Base-by-base conservation (phyloP, 1,140 invertebrate genomes). In the Zaprionus davidi region DNA sequence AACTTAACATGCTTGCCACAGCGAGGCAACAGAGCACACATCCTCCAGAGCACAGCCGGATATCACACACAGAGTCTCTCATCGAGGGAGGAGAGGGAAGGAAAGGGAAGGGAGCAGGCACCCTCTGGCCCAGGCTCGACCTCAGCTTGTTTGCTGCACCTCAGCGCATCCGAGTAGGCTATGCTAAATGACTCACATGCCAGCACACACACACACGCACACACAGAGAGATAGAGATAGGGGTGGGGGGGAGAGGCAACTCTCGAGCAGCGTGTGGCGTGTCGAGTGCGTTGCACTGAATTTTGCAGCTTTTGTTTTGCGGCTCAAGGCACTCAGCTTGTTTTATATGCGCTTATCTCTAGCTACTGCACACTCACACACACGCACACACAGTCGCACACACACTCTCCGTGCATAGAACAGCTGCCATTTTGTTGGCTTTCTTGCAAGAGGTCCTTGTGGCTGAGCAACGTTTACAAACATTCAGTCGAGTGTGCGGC, bases 211-310 rank as follows among this genome's bases (percentile, higher is more conserved):
- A 59, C 49, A 24, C 28, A 63, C 36, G 3, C 57, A 69, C 53
- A 46, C 26, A 53, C 38, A 17, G 7, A 56, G 15, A 17, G 15
- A n/a, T n/a, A n/a, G n/a, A n/a, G n/a, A n/a, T n/a, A n/a, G n/a
- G n/a, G n/a, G n/a, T n/a, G 6, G 3, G 4, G 2, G 15, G 1
- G 15, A n/a, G 41, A 44, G 41, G 41, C 41, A 46, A 17, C 41
- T 46, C 55, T 46, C 55, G 67, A 46, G 67, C 36, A 68, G 66
- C 51, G 34, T 66, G 36, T 55, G 55, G 49, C 76, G 71, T 84
- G 81, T 90, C 81, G 85, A 90, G 85, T 90, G 85, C 85, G 85
- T 88, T 88, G 85, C 81, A 90, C 85, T 90, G 85, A 90, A 85
- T 88, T 90, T 88, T 88, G 78, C 75, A 84, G 84, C 84, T 88